Evolutionary conservation across 2,888 invertebrate genomes (phyloP).

Genomic region (Aphrophora alni): DNA sequence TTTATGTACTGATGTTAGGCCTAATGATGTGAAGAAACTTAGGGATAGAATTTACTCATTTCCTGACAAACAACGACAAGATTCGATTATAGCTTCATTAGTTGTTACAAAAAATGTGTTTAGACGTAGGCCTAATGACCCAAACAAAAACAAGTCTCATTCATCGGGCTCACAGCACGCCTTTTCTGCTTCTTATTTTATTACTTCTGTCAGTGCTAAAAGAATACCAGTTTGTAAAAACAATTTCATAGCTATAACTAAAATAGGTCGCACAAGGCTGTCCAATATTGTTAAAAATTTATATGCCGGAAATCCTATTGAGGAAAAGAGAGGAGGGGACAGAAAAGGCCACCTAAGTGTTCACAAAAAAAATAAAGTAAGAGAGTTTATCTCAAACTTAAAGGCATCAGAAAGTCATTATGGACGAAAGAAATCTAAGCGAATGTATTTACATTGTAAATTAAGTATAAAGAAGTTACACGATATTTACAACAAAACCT

Average conservation of each 20-base stretch:
- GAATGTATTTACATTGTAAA: neutral
- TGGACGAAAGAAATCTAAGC: neutral
- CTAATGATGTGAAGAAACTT: too few species aligned
- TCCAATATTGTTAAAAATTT: slow-evolving; percentile 25
- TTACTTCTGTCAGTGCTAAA: neutral
- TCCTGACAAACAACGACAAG: too few species aligned
- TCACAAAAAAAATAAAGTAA: slow-evolving; percentile 27
- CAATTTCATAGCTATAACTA: too few species aligned
- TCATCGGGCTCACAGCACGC: too few species aligned
- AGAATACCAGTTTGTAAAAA: too few species aligned
- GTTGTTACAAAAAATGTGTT: too few species aligned
- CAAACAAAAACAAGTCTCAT: slow-evolving; percentile 35
- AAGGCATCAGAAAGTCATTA: slow-evolving; percentile 18
- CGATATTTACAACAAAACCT: neutral
- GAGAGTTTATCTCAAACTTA: slow-evolving; percentile 28
- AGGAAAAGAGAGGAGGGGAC: slow-evolving; percentile 27
- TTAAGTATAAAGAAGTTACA: neutral
- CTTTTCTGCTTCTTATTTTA: slow-evolving; percentile 30
- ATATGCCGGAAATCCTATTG: slow-evolving; percentile 11
- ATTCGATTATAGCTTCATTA: too few species aligned
- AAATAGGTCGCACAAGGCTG: slow-evolving; percentile 20
- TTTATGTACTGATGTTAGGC: too few species aligned
- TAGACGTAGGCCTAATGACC: too few species aligned
- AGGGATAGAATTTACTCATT: too few species aligned
- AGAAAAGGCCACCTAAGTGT: slow-evolving; percentile 19